Percentiles rank a stretch among this genome's conserved stretches.
phyloP scores from a whole-genome alignment of 2,113 vertebrate genomes.

The Benitochromis conjunctus region DNA sequence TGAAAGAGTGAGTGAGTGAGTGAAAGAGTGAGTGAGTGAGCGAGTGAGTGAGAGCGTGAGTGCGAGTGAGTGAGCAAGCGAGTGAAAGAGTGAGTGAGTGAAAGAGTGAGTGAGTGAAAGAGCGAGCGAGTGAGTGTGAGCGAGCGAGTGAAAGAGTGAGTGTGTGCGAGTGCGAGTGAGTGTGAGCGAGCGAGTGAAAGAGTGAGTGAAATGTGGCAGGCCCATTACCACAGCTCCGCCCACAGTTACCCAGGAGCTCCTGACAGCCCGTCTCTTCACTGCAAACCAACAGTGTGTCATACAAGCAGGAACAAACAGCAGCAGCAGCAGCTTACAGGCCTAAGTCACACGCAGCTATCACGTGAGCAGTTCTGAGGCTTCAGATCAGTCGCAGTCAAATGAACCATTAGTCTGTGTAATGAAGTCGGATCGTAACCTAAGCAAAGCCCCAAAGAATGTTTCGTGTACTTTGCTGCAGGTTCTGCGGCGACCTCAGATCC shows the following conservation, averaged over 20 bases:
- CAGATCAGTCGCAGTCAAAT: neutral
- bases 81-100: too few species aligned
- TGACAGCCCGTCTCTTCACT: neutral
- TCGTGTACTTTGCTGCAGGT: neutral
- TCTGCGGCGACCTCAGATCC: slow-evolving; percentile 16
- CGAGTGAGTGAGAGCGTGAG: too few species aligned
- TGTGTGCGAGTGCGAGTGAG: too few species aligned
- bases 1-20: too few species aligned
- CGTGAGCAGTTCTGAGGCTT: neutral
- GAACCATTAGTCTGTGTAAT: slow-evolving; percentile 7
- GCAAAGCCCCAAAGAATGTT: neutral
- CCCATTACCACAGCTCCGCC: slow-evolving; percentile 2
- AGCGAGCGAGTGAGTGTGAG: too few species aligned
- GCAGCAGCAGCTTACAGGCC: neutral
- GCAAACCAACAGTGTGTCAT: neutral
- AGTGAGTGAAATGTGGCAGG: slow-evolving; percentile 20
- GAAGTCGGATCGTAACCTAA: neutral
- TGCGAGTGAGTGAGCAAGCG: too few species aligned
- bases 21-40: too few species aligned
- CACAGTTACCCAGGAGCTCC: slow-evolving; percentile 12
- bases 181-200: too few species aligned
- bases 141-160: too few species aligned
- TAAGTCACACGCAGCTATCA: neutral
- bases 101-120: too few species aligned
- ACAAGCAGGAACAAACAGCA: slow-evolving; percentile 3